Evolutionary conservation across 2,888 invertebrate genomes (phyloP).

Genomic region (Andrena fulva): DNA sequence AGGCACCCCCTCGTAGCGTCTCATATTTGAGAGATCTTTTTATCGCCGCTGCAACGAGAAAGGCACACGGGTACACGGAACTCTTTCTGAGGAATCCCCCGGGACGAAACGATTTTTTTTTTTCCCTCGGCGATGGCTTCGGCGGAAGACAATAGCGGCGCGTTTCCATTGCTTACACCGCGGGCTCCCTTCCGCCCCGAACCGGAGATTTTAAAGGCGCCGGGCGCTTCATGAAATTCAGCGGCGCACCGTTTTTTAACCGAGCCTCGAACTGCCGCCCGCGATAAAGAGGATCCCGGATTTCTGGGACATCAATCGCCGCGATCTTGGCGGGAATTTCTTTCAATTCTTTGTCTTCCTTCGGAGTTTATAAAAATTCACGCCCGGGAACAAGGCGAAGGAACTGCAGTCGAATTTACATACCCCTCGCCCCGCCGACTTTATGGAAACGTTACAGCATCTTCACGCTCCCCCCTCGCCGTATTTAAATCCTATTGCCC

Average conservation of each 20-base stretch:
- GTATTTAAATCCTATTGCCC: constrained; percentile 58
- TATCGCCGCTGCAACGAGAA: neutral
- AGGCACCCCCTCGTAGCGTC: neutral
- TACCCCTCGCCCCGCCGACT: neutral
- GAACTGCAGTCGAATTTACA: constrained; percentile 40
- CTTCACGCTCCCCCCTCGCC: constrained; percentile 21
- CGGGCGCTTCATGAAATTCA: constrained; percentile 44
- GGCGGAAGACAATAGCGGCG: constrained; percentile 56
- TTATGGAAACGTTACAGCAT: constrained; percentile 49
- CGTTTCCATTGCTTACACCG: constrained; percentile 55
- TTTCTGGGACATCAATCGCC: constrained; percentile 44
- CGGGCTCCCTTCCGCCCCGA: constrained; percentile 14
- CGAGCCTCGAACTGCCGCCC: neutral
- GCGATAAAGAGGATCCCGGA: constrained; percentile 8
- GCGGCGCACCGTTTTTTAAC: constrained; percentile 9
- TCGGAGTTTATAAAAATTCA: neutral
- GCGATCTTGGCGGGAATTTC: constrained; percentile 18
- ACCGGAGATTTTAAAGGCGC: constrained; percentile 48
- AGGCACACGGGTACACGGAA: constrained; percentile 22
- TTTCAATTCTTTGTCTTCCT: neutral
- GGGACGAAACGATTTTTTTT: constrained; percentile 52
- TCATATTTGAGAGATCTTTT: constrained; percentile 6
- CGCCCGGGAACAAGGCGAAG: neutral
- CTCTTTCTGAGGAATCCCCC: constrained; percentile 28
- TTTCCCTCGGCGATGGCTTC: constrained; percentile 26